A percentile compares a stretch with the other conserved stretches of the same genome.
Evolutionary conservation across 2,113 vertebrate genomes (phyloP).

Genomic region (Panurus biarmicus): DNA sequence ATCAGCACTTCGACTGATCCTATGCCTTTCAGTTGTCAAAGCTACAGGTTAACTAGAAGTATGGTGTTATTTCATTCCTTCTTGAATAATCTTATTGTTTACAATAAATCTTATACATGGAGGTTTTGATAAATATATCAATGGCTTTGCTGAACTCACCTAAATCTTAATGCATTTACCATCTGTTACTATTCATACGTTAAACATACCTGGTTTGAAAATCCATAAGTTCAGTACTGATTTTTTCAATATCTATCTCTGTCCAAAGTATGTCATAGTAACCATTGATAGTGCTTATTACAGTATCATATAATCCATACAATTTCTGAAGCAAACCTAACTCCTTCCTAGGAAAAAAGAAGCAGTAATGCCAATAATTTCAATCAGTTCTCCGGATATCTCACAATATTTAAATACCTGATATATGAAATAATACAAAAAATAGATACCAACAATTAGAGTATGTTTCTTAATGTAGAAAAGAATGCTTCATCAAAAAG

Average conservation of each 20-base stretch:
- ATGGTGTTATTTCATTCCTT: background rate
- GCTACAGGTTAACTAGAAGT: background rate
- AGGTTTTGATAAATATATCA: background rate
- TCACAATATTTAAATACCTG: background rate
- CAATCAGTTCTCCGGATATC: background rate
- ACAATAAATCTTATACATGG: background rate
- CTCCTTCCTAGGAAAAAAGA: constrained; percentile 62
- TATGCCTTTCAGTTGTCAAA: background rate
- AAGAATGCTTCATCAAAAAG: background rate
- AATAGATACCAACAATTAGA: background rate
- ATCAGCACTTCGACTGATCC: accelerated
- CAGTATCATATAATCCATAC: constrained; percentile 75
- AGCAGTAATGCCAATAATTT: background rate
- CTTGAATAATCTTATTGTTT: background rate
- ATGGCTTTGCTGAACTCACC: background rate
- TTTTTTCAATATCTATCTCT: constrained; percentile 76
- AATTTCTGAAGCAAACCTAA: constrained; percentile 74
- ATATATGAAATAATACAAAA: background rate
- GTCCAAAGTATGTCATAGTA: constrained; percentile 77
- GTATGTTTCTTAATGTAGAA: background rate
- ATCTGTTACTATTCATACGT: background rate
- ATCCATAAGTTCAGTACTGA: constrained; percentile 71
- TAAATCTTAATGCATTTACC: background rate
- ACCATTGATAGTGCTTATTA: constrained; percentile 69
- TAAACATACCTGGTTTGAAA: constrained; percentile 70